Evolutionary conservation across 2,113 vertebrate genomes (phyloP), one percentile per base, ranked within the genome.

Genomic region (Catharus minimus): DNA sequence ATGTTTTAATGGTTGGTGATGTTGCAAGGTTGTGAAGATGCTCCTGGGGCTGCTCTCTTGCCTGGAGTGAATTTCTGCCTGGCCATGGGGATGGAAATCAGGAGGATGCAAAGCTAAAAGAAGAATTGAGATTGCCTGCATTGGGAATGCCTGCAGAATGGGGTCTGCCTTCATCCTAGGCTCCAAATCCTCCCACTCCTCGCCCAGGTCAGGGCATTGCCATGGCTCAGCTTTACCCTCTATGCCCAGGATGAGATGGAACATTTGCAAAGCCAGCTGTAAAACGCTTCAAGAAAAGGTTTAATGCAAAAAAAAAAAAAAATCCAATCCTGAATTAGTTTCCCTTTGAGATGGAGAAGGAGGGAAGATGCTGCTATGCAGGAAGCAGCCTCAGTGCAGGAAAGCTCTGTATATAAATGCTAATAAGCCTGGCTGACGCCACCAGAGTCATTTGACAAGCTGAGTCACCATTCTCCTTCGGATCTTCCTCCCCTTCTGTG

Each of bases 191-290:
- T 75, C n/a, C 38, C 1, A 1, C 47, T 50, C 20, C 28, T 49
- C 0, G 1, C 26, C 13, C 15, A 27, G 36, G 24, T 26, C 21
- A 19, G 66, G 15, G 23, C 46, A 56, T n/a, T 3, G 5, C 60
- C 0, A 0, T 26, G 2, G 20, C 36, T 76, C 2, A 0, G 9
- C 27, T 89, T 76, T 43, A n/a, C 28, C 18, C 3, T 8, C 10
- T 0, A 0, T 20, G 41, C 46, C 50, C 24, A 21, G 21, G 24
- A 52, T 39, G 46, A 69, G 23, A 16, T 16, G 38, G 78, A 56
- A 28, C 7, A 52, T 36, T 60, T 60, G 17, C 20, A 8, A 67
- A 90, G 38, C 28, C 0, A 0, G 24, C 47, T 72, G 47, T 49
- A 41, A 89, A 65, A 50, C 2, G 9, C 15, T 15, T 7, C 0